A percentile compares a stretch with the other conserved stretches of the same genome.
phyloP scores from a whole-genome alignment of 2,888 invertebrate genomes.

The Apotomis turbidana region DNA sequence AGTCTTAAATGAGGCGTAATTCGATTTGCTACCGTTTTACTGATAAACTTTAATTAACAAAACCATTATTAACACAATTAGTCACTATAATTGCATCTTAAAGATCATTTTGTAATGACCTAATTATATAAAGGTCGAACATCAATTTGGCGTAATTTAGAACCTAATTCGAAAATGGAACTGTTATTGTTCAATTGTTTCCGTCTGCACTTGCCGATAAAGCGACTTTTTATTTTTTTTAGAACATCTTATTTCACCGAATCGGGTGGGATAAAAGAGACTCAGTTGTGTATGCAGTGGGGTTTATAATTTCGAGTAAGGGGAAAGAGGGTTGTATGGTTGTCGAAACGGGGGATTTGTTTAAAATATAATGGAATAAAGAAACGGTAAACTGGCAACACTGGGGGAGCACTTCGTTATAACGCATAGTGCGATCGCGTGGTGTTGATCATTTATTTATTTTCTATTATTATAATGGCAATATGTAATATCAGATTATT shows the following conservation, averaged over 20 bases:
- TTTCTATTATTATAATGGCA: not conserved
- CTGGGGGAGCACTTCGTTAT: slow-evolving; percentile 73
- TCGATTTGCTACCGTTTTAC: not conserved
- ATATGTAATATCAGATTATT: no score
- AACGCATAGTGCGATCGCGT: slow-evolving; percentile 47
- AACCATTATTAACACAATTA: not conserved
- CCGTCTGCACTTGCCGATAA: slow-evolving; percentile 65
- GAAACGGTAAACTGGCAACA: slow-evolving; percentile 78
- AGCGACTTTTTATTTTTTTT: slow-evolving; percentile 62
- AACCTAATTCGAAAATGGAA: slow-evolving; percentile 54
- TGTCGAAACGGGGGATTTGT: slow-evolving; percentile 57
- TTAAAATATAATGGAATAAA: slow-evolving; percentile 83
- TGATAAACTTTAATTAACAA: slow-evolving; percentile 16
- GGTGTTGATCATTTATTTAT: slow-evolving; percentile 54
- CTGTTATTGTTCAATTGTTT: slow-evolving; percentile 56
- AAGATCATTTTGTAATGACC: slow-evolving; percentile 46
- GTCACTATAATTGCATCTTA: not conserved
- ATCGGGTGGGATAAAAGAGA: not conserved
- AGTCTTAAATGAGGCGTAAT: not conserved
- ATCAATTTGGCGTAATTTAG: slow-evolving; percentile 57
- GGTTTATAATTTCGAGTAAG: slow-evolving; percentile 5
- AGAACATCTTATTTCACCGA: not conserved
- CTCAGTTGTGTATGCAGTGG: not conserved
- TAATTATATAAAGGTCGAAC: slow-evolving; percentile 53
- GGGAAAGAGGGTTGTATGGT: slow-evolving; percentile 6